Base-by-base conservation (phyloP, 2,113 vertebrate species). In the Salvator merianae region DNA sequence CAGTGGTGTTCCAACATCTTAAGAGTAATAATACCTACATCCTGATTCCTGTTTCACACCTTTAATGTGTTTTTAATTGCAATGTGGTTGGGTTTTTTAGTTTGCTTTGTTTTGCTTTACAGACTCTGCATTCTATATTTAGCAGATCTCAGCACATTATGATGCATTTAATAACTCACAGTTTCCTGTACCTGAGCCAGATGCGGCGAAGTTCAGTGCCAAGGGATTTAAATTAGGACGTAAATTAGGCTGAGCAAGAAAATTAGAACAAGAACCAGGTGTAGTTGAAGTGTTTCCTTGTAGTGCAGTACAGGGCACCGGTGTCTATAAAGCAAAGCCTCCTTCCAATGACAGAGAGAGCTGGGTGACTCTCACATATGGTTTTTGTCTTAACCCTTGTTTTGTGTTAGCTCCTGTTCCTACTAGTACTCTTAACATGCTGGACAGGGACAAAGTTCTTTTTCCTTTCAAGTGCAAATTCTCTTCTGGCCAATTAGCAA, bases 11-110 rank as follows among this genome's bases (percentile, higher is more conserved):
- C 62, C 76, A 68, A 55, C 43, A 74, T 79, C 36, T 74, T 83
- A 59, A 74, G 86, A 79, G 75, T 66, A 63, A 72, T 79, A 79
- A 83, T 83, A 70, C 78, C 78, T 43, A 36, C 43, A 80, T 86
- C 77, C 70, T n/a, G 55, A 87, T 79, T 82, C 75, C 69, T 83
- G 59, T 83, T 78, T 87, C 81, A 32, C 76, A 87, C 66, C 69
- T 74, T 87, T 87, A 53, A 79, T 74, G 81, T 74, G 70, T 68
- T 83, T 83, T 87, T 83, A 87, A 83, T 83, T 87, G 69, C 77
- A 85, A 50, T 36, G 28, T 40, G 76, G 59, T 30, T 16, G 30
- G 16, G 3, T 13, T n/a, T 66, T 38, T 59, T 77, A 28, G 36
- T 82, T 32, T 77, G 55, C 59, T 59, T 85, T 66, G n/a, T 79